These are phyloP conservation scores for Grus americana DNA, from an alignment of 2,113 vertebrate species.

Conservation along the genomic window DNA sequence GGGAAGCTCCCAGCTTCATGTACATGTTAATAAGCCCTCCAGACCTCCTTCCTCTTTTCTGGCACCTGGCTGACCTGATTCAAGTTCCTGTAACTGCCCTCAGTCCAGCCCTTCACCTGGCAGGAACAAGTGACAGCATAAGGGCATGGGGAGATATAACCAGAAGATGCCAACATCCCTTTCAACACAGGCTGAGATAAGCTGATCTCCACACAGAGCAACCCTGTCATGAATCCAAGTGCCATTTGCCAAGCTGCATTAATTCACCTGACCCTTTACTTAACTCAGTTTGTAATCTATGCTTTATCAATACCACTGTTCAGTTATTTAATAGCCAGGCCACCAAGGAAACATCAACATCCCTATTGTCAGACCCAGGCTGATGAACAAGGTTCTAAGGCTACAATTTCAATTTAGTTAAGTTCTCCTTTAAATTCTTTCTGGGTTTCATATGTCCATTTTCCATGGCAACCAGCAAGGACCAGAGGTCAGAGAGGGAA, in stretches of 20 bases:
- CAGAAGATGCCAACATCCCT: neutral
- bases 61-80: neutral
- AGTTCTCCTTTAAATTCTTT: neutral
- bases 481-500: neutral
- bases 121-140: neutral
- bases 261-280: neutral
- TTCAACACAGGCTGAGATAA: fast-evolving
- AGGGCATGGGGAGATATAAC: fast-evolving
- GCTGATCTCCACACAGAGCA: neutral
- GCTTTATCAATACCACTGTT: neutral
- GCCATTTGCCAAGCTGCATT: neutral
- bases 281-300: neutral
- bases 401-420: neutral
- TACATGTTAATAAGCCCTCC: fast-evolving
- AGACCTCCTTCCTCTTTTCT: neutral
- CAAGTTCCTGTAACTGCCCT: neutral
- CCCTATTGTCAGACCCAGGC: neutral
- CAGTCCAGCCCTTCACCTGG: neutral
- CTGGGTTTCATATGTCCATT: neutral
- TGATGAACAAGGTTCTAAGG: neutral
- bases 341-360: neutral
- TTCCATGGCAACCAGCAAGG: slow-evolving; percentile 21
- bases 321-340: neutral
- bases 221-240: neutral
- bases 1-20: neutral